Evolutionary conservation across 2,888 invertebrate species (phyloP), one percentile per base, ranked within the genome.

Genomic region (Sinohyriopsis cumingii): DNA sequence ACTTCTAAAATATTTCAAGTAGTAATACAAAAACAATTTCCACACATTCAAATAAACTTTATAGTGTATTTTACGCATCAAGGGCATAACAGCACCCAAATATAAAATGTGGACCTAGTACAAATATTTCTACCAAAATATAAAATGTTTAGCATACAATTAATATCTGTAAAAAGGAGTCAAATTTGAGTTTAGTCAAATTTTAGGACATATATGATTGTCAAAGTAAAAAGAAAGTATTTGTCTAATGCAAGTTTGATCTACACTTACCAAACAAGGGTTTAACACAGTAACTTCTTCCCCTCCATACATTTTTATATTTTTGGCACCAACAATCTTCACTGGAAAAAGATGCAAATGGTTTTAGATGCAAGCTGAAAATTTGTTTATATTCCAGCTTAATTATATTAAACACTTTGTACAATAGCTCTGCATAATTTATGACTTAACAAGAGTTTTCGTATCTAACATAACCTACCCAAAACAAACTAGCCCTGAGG

Each of bases 321-420:
- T 87, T 70, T 95, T 96, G 0, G 93, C 92, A 65, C 95, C 95
- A 80, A 91, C 92, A 25, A 97, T 91, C 87, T 93, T 94, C 65
- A 94, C 94, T 92, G 81, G 60, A 84, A 76, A 65, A 54, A 55
- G 20, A 24, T 59, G 18, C 22, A 54, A 67, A 53, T 28, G 61
- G 24, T 53, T 5, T 6, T 56, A 3, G 54, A 19, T 9, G 25
- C 22, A 19, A 63, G 53, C 9, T 53, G 53, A 63, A 28, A 7
- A 22, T 56, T 18, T 12, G n/a, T 57, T 25, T 57, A 9, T 20
- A 67, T 61, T 59, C 25, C 20, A 59, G 20, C 22, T 25, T 22
- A 22, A 25, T 59, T 9, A 7, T 9, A 28, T 63, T 28, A 63
- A 53, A 45, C 2, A 15, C 15, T 15, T 45, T 45, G 1, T 45